Evolutionary conservation across 2,797 vertebrate genomes (phyloP).

Genomic region (Notolabrus celidotus): DNA sequence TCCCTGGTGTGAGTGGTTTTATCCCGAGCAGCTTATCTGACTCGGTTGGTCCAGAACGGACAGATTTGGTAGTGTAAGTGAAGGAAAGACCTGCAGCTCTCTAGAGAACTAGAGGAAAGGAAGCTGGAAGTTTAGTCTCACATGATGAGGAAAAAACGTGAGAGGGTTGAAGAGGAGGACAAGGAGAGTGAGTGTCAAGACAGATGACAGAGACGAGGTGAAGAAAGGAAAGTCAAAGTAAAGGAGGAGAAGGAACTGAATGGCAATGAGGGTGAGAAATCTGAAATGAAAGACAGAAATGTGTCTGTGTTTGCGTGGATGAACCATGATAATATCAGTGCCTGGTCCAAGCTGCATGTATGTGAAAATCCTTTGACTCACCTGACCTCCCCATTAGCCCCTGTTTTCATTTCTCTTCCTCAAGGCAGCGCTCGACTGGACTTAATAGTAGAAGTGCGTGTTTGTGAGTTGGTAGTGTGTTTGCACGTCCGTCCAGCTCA

Average conservation of each 20-base stretch:
- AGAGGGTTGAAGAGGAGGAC: background rate
- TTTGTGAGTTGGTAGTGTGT: too few species aligned
- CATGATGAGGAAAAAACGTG: background rate
- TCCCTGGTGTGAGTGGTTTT: too few species aligned
- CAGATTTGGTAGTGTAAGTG: background rate
- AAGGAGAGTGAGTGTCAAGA: background rate
- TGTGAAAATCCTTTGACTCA: constrained; percentile 49
- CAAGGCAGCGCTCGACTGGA: too few species aligned
- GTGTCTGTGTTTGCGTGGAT: too few species aligned
- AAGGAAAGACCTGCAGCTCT: background rate
- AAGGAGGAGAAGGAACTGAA: too few species aligned
- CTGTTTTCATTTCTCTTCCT: too few species aligned
- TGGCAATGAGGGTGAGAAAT: too few species aligned
- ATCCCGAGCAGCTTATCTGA: too few species aligned
- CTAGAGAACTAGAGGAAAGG: too few species aligned
- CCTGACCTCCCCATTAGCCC: constrained; percentile 34
- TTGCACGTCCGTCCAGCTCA: too few species aligned
- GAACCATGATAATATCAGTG: too few species aligned
- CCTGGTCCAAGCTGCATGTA: constrained; percentile 27
- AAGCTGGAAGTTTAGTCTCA: background rate
- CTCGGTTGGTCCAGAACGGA: background rate
- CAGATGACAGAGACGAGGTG: background rate
- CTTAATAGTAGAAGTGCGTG: constrained; percentile 26
- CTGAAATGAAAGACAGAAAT: too few species aligned
- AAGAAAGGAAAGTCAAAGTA: constrained; percentile 10